Evolutionary conservation across 1,140 invertebrate genomes (phyloP), one percentile per base, ranked within the genome.

Genomic region (Psix sp.): DNA sequence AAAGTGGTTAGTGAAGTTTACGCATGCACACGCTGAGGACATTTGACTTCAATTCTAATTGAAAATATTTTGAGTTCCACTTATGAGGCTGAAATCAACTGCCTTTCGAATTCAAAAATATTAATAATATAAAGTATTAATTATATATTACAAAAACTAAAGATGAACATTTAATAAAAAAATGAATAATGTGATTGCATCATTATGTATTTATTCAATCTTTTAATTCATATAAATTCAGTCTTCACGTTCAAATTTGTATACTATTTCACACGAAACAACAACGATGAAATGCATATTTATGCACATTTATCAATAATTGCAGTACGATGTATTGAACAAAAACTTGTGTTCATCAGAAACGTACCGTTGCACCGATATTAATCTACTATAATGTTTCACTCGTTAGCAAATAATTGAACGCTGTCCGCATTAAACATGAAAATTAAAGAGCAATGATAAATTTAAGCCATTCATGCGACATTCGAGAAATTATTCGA

Each of bases 1-100:
- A 72, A 79, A 86, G 84, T 83, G 79, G 80, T 73, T 75, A 38
- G 3, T 51, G 33, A 70, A 51, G 54, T 68, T 74, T 43, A 65
- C 52, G 39, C 39, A 45, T 65, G 52, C 49, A 52, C 39, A 65
- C 52, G 67, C 21, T n/a, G 45, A 56, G 51, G 38, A 45, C 4
- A 57, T 60, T 71, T 71, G 26, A 57, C 62, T 59, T 60, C 65
- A 70, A 60, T 70, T 70, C 52, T 52, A 10, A 40, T 39, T 9
- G 21, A 46, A 59, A 51, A 46, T 17, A 54, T 38, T 52, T 45
- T 10, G 17, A 59, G 39, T 59, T 11, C 33, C 51, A 68, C 46
- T 51, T 36, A 39, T 36, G 31, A 11, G 39, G 59, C 45, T 68
- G 38, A 29, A 17, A 65, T 65, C 29, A 24, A 54, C 46, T 39